A percentile compares a stretch with the other conserved stretches of the same genome.
Evolutionary conservation across 2,113 vertebrate genomes (phyloP).

Genomic region (Carollia perspicillata): DNA sequence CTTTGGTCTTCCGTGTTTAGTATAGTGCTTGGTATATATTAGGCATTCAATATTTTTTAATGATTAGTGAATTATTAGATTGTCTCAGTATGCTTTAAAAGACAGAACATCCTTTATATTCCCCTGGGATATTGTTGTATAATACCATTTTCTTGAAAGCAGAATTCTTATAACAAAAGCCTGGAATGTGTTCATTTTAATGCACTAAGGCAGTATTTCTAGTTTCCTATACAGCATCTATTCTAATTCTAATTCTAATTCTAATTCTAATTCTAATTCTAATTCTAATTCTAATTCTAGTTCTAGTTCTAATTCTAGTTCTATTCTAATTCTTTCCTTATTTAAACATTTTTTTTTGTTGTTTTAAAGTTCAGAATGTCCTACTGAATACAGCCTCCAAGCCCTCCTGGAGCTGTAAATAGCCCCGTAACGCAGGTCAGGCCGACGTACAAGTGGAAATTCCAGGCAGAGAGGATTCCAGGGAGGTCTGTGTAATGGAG

Average conservation of each 20-base stretch:
- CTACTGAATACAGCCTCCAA: neutral
- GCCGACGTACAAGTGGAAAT: neutral
- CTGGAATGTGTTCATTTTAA: neutral
- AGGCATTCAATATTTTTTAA: neutral
- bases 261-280: neutral
- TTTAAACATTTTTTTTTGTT: neutral
- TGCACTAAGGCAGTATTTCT: neutral
- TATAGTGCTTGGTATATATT: neutral
- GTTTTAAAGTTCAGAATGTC: neutral
- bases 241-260: neutral
- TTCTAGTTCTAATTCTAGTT: neutral
- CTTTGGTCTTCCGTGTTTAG: neutral
- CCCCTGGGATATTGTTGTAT: neutral
- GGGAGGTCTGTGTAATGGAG: neutral
- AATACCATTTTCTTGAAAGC: neutral
- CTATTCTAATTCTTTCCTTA: neutral
- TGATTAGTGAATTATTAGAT: neutral
- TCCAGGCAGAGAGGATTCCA: neutral
- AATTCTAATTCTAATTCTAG: neutral
- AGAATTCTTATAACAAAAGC: constrained; percentile 26
- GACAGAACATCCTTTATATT: neutral
- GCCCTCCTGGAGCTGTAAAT: neutral
- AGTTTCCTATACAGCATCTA: neutral
- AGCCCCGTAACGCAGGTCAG: neutral
- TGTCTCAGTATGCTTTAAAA: neutral